phyloP scores from a whole-genome alignment of 2,797 vertebrate species.

The Oreonectes daqikongensis region DNA sequence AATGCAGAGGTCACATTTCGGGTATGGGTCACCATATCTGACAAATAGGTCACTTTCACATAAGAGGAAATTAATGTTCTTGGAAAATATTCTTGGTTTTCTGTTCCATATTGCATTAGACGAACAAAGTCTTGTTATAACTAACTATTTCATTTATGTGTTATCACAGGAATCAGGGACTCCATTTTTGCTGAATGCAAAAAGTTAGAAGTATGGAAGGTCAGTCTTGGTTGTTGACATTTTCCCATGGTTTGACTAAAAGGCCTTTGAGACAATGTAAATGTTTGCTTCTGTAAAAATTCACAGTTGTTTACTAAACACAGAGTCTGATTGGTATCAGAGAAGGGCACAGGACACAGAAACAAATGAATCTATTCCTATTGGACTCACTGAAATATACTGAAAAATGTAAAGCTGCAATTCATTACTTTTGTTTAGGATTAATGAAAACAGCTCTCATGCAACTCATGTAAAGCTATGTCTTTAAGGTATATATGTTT shows the following conservation, averaged over 20 bases:
- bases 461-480: too few relatives aligned
- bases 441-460: too few relatives aligned
- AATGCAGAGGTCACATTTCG: too few relatives aligned
- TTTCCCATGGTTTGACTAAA: neutral
- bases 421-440: too few relatives aligned
- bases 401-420: too few relatives aligned
- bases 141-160: conserved; percentile 31
- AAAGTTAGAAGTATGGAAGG: conserved; percentile 94
- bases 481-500: neutral
- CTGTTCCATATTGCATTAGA: neutral
- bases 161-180: conserved; percentile 82
- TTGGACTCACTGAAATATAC: neutral
- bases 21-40: too few relatives aligned
- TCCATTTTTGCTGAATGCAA: conserved; percentile 86
- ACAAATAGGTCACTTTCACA: too few relatives aligned
- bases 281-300: neutral
- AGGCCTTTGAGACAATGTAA: neutral
- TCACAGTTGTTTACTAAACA: conserved; percentile 11
- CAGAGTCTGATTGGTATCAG: neutral
- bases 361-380: neutral
- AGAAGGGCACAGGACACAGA: neutral
- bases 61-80: neutral
- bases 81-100: neutral
- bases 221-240: conserved; percentile 61
- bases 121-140: neutral